Conservation (phyloP, 2,113 vertebrate genomes). For the Rhinolophus ferrumequinum region DNA sequence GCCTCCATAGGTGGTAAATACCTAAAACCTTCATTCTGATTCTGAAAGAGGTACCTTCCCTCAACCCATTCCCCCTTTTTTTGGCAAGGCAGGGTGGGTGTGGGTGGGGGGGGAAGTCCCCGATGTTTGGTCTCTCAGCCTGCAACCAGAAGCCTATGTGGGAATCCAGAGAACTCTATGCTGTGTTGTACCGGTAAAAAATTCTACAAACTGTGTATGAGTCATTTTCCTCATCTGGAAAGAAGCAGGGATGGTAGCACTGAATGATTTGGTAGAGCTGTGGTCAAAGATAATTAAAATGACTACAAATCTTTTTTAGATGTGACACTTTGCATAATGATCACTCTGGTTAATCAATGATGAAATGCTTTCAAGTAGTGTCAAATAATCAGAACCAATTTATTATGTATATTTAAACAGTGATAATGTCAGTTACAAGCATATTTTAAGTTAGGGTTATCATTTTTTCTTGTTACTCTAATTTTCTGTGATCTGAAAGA, state of each 20-base stretch:
- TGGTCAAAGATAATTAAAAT: slow-evolving; percentile 38
- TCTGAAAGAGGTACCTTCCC: neutral
- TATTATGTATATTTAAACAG: slow-evolving; percentile 41
- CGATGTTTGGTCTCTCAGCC: neutral
- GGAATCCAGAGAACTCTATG: neutral
- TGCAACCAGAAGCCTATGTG: neutral
- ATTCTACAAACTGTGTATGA: neutral
- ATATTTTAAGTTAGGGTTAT: neutral
- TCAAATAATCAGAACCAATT: slow-evolving; percentile 39
- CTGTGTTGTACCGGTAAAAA: neutral
- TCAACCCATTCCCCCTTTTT: neutral
- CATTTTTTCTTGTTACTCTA: slow-evolving; percentile 8
- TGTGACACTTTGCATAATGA: neutral
- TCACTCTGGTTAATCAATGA: slow-evolving; percentile 17
- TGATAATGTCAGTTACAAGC: neutral
- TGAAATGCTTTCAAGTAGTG: slow-evolving; percentile 6
- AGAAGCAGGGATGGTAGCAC: neutral
- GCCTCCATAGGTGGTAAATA: neutral
- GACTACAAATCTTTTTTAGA: neutral
- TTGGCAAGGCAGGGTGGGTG: neutral
- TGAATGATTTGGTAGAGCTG: neutral
- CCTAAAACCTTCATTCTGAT: neutral
- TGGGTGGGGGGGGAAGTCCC: no score
- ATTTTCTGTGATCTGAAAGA: slow-evolving; percentile 49
- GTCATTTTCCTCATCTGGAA: slow-evolving; percentile 30